Percentiles rank a stretch among this genome's conserved stretches.
These are phyloP conservation scores for Chromoteleia sp. DNA, from an alignment of 2,888 invertebrate genomes.

Conservation along the genomic window DNA sequence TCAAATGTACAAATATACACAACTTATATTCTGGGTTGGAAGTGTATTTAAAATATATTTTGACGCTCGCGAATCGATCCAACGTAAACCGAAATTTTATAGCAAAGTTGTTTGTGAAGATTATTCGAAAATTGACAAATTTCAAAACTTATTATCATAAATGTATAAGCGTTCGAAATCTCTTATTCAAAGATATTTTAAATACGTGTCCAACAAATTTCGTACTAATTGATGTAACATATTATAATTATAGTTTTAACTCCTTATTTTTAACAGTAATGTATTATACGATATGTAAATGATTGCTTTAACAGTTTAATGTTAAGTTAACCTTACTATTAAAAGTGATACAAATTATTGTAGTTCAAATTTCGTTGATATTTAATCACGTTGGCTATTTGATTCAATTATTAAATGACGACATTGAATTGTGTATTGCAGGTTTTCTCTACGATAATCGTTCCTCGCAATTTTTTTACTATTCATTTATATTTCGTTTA, in stretches of 20 bases:
- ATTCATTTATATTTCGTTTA: neutral
- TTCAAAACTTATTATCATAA: too few relatives aligned
- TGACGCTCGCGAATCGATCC: neutral
- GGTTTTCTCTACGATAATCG: slow-evolving; percentile 2
- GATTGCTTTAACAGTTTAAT: slow-evolving; percentile 47
- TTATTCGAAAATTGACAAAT: neutral
- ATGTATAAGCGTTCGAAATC: neutral
- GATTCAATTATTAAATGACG: neutral
- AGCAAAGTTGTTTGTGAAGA: neutral
- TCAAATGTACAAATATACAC: slow-evolving; percentile 60
- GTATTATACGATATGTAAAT: slow-evolving; percentile 35
- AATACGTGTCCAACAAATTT: slow-evolving; percentile 44
- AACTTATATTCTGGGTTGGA: slow-evolving; percentile 38
- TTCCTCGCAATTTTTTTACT: neutral
- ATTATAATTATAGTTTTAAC: slow-evolving; percentile 40
- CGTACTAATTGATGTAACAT: slow-evolving; percentile 46
- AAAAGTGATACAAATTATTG: slow-evolving; percentile 29
- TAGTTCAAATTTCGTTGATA: slow-evolving; percentile 43
- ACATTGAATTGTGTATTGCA: slow-evolving; percentile 56
- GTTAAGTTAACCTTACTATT: slow-evolving; percentile 47
- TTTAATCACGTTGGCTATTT: slow-evolving; percentile 15
- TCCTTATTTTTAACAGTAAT: slow-evolving; percentile 31
- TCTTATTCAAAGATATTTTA: slow-evolving; percentile 35
- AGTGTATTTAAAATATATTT: slow-evolving; percentile 47
- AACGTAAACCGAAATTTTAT: too few relatives aligned